phyloP scores from a whole-genome alignment of 2,888 invertebrate genomes.

The Rhamnusium bicolor region DNA sequence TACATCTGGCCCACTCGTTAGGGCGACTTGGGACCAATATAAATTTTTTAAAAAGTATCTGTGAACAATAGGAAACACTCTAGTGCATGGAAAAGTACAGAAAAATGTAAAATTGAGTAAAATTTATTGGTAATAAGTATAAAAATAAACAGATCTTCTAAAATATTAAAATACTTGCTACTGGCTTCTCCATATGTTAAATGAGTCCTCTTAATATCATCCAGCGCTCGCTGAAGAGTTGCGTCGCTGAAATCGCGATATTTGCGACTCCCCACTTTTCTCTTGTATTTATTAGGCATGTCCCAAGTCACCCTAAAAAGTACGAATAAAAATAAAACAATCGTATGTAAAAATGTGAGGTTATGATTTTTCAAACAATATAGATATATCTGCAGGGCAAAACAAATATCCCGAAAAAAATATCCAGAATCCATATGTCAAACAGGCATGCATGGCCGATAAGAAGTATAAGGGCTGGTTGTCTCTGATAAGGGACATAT shows the following conservation, averaged over 20 bases:
- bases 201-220: background rate
- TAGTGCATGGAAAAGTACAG: no score
- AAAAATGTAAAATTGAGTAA: no score
- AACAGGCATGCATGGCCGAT: background rate
- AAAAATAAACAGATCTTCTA: no score
- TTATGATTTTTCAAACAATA: background rate
- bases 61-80: no score
- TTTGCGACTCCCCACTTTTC: background rate
- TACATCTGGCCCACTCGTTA: no score
- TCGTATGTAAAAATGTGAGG: background rate
- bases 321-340: background rate
- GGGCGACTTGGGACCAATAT: no score
- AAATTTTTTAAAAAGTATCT: no score
- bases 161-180: background rate
- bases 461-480: background rate
- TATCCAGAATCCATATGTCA: background rate
- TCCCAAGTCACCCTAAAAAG: background rate
- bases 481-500: no score
- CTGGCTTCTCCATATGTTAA: background rate
- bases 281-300: background rate
- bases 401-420: background rate
- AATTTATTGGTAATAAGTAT: no score
- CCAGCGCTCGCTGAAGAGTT: background rate
- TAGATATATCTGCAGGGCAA: background rate
- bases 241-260: background rate